These are phyloP conservation scores for Lysandra bellargus DNA, from an alignment of 2,888 invertebrate genomes.

Conservation along the genomic window DNA sequence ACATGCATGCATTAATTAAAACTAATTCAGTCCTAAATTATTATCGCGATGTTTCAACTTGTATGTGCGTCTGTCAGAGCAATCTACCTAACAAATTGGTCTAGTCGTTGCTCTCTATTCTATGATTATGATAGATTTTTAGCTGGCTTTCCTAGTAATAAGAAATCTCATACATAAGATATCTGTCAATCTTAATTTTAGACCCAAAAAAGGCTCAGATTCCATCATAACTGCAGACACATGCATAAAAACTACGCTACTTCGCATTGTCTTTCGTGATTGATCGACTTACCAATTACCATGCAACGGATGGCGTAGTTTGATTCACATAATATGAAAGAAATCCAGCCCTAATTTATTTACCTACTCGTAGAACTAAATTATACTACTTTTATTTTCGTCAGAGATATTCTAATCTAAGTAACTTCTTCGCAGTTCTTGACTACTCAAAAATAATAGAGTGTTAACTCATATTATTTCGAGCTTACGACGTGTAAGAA, in stretches of 20 bases:
- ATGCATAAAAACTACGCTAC: not conserved
- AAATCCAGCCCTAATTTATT: not conserved
- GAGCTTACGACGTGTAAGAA: not conserved
- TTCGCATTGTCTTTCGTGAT: too few relatives aligned
- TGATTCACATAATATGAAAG: too few relatives aligned
- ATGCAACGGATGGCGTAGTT: too few relatives aligned
- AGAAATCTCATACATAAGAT: too few relatives aligned
- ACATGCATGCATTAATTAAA: not conserved
- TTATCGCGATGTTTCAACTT: slow-evolving; percentile 3
- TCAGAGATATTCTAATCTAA: not conserved
- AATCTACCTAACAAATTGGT: not conserved
- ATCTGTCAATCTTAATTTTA: not conserved
- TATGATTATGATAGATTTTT: not conserved
- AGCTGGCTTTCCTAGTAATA: too few relatives aligned
- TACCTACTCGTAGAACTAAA: not conserved
- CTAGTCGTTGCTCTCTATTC: not conserved
- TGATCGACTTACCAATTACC: not conserved
- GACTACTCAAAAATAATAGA: not conserved
- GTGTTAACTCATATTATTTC: not conserved
- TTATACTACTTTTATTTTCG: too few relatives aligned
- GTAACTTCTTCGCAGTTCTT: not conserved
- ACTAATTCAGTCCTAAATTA: not conserved
- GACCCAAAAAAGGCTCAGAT: not conserved
- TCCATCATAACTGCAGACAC: not conserved
- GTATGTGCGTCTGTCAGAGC: not conserved